Evolutionary conservation across 2,113 vertebrate genomes (phyloP).

Genomic region (Scortum barcoo): DNA sequence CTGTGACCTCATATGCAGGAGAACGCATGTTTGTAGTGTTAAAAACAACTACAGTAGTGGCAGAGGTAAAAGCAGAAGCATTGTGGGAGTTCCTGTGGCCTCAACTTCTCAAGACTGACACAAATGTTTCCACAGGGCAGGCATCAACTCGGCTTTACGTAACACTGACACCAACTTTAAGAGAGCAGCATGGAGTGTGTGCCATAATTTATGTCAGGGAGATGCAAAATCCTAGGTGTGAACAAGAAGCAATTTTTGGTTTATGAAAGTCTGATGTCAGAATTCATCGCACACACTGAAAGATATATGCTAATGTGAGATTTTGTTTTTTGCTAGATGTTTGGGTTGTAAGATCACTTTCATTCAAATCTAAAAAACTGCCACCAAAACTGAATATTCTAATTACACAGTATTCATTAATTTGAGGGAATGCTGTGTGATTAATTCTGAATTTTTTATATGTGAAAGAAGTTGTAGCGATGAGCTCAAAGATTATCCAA

Average conservation of each 20-base stretch:
- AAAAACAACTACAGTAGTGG: slow-evolving; percentile 48
- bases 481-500: no score
- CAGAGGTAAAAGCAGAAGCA: slow-evolving; percentile 65
- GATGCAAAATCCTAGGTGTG: not conserved
- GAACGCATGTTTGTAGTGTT: slow-evolving; percentile 32
- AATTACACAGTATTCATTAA: not conserved
- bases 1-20: slow-evolving; percentile 42
- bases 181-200: not conserved
- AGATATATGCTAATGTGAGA: no score
- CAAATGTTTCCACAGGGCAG: slow-evolving; percentile 50
- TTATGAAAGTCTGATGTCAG: not conserved
- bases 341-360: no score
- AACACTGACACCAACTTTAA: slow-evolving; percentile 12
- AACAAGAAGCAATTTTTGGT: not conserved
- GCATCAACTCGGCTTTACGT: slow-evolving; percentile 11
- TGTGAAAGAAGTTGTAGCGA: no score
- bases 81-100: slow-evolving; percentile 63
- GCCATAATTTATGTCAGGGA: not conserved
- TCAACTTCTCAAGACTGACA: slow-evolving; percentile 26
- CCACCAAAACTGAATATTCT: not conserved
- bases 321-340: no score
- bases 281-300: not conserved
- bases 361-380: no score
- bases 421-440: not conserved
- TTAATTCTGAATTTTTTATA: no score